Percentiles rank a stretch among this genome's conserved stretches.
Evolutionary conservation across 2,888 invertebrate species (phyloP).

Genomic region (Diplazon laetatorius): DNA sequence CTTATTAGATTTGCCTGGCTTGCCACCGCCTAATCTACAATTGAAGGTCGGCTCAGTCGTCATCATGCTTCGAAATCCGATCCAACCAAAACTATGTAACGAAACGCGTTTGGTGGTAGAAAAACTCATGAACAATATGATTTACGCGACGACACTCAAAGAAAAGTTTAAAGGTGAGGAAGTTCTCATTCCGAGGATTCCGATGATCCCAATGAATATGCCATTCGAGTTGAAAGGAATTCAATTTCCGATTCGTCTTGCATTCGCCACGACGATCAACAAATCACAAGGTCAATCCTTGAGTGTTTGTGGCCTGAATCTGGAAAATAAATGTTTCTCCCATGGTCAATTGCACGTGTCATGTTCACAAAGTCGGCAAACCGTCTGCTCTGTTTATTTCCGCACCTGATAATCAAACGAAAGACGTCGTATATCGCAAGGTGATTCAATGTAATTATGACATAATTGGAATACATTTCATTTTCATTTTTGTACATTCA

Average conservation of each 20-base stretch:
- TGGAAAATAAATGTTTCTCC: slow-evolving; percentile 74
- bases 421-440: slow-evolving; percentile 44
- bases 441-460: not conserved
- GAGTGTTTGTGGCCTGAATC: slow-evolving; percentile 74
- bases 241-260: not conserved
- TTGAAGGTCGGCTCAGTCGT: no score
- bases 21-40: slow-evolving; percentile 13
- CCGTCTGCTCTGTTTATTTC: slow-evolving; percentile 48
- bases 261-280: slow-evolving; percentile 73
- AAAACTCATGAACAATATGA: not conserved
- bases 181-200: not conserved
- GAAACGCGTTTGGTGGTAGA: not conserved
- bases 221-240: not conserved
- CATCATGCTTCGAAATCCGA: no score
- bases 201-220: not conserved
- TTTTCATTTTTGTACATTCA: no score
- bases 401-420: slow-evolving; percentile 36
- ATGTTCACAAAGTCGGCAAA: slow-evolving; percentile 53
- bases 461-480: no score
- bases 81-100: no score
- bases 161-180: not conserved
- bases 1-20: slow-evolving; percentile 36
- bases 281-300: slow-evolving; percentile 78
- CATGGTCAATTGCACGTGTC: slow-evolving; percentile 73
- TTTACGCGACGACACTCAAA: not conserved